Base-by-base conservation (phyloP, 2,113 vertebrate genomes). In the Brachyhypopomus gauderio region DNA sequence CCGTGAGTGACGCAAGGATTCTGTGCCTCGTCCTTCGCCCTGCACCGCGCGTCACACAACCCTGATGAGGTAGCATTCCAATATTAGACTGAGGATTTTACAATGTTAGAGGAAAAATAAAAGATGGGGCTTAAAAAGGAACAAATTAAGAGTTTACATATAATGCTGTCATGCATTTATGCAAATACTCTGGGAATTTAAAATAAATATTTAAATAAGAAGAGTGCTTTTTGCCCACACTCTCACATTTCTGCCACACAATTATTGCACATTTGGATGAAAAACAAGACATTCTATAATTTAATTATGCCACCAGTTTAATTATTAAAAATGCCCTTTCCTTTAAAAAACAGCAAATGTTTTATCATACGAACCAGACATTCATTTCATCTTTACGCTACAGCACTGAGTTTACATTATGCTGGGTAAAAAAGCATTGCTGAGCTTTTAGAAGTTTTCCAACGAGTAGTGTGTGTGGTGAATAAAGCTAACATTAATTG, bases 321-420 rank as follows among this genome's bases (percentile, higher is more conserved):
- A 67, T 67, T 67, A 67, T 67, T 67, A 67, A 67, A 20, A 14
- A 22, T 38, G 64, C 17, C 9, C 30, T 34, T 67, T 67, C 64
- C 34, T 38, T 36, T 67, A 36, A 67, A 30, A 66, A 34, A n/a
- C 30, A 38, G 27, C 14, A 27, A 66, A 27, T 25, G 16, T 38
- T 20, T 67, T 67, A 67, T 30, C 64, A 67, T 20, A 36, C 36
- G 64, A 7, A 20, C 17, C 17, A 34, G 34, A 34, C 64, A 11
- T 67, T 36, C 34, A 38, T 67, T 67, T 67, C 16, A 67, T 67
- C 64, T 67, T 38, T 19, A 36, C 20, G 63, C 30, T 34, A 34
- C 14, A 66, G 63, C 34, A 19, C 11, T n/a, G 64, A 36, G 64
- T 38, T 20, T 36, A n/a, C 27, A 38, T 67, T 38, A 67, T 67